Conservation (phyloP, 2,888 invertebrate genomes). For the Scelioninae gen. 2 region DNA sequence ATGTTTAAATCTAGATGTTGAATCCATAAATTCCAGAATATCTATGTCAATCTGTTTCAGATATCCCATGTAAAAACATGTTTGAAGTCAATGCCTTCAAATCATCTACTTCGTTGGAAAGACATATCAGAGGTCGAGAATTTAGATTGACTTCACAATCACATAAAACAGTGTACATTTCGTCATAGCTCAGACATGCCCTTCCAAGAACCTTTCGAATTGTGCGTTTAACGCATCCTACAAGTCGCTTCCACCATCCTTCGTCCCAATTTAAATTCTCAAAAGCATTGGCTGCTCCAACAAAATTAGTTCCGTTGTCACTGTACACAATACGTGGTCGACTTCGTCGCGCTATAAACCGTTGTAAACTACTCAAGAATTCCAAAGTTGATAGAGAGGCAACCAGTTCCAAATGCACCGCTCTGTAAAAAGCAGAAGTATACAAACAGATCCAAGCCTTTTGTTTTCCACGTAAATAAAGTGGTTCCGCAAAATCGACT, state of each 20-base stretch:
- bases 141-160: constrained; percentile 70
- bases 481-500: constrained; percentile 70
- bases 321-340: constrained; percentile 66
- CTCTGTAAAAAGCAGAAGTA: constrained; percentile 64
- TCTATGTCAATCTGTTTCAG: constrained; percentile 42
- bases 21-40: constrained; percentile 30
- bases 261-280: constrained; percentile 62
- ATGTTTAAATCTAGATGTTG: constrained; percentile 15
- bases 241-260: constrained; percentile 74
- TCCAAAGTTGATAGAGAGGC: constrained; percentile 63
- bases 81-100: constrained; percentile 55
- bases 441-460: constrained; percentile 65
- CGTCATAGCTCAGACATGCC: constrained; percentile 64
- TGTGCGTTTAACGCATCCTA: constrained; percentile 70
- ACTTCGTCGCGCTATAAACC: constrained; percentile 58
- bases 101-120: constrained; percentile 57
- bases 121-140: constrained; percentile 68
- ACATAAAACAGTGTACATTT: constrained; percentile 65
- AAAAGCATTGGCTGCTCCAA: constrained; percentile 65
- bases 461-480: constrained; percentile 61
- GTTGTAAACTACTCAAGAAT: constrained; percentile 63
- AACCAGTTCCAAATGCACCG: constrained; percentile 71
- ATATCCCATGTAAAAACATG: constrained; percentile 59
- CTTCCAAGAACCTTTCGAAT: constrained; percentile 69
- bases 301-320: constrained; percentile 74